Evolutionary conservation across 1,140 invertebrate species (phyloP).

Genomic region (Zaprionus capensis): DNA sequence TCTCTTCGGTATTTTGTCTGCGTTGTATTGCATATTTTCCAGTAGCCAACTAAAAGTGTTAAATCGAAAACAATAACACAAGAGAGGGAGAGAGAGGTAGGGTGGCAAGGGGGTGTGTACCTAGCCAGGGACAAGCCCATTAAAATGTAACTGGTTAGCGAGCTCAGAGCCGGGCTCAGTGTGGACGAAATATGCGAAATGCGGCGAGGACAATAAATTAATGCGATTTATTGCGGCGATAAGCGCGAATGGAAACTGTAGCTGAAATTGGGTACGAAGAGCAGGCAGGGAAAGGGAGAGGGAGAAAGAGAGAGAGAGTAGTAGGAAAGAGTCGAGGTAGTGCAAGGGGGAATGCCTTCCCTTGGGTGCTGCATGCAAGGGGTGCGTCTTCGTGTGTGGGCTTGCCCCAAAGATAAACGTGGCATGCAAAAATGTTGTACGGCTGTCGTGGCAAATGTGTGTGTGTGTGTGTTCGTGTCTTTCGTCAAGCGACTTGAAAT

Average conservation of each 20-base stretch:
- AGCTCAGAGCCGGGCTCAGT: slow-evolving; percentile 30
- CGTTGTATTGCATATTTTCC: slow-evolving; percentile 12
- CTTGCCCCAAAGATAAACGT: slow-evolving; percentile 69
- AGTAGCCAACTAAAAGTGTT: slow-evolving; percentile 55
- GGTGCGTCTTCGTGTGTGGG: slow-evolving; percentile 61
- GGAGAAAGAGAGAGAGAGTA: not conserved
- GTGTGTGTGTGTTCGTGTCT: slow-evolving; percentile 32
- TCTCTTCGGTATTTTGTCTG: not conserved
- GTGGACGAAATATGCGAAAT: slow-evolving; percentile 66
- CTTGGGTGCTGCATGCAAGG: slow-evolving; percentile 40
- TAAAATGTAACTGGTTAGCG: slow-evolving; percentile 44
- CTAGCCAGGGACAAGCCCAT: slow-evolving; percentile 56
- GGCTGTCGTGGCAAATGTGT: slow-evolving; percentile 1
- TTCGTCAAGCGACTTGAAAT: slow-evolving; percentile 52
- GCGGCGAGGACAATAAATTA: slow-evolving; percentile 81
- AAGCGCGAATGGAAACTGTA: slow-evolving; percentile 58
- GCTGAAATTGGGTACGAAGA: slow-evolving; percentile 19
- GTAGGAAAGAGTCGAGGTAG: not conserved
- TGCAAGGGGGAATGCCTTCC: slow-evolving; percentile 17
- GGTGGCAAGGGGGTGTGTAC: not conserved
- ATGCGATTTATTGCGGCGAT: slow-evolving; percentile 83
- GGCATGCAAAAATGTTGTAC: slow-evolving; percentile 70
- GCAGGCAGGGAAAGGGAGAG: not conserved
- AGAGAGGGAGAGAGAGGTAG: not conserved
- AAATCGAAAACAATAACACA: slow-evolving; percentile 73